phyloP scores from a whole-genome alignment of 1,140 invertebrate genomes.

The Drosophila pseudoananassae region DNA sequence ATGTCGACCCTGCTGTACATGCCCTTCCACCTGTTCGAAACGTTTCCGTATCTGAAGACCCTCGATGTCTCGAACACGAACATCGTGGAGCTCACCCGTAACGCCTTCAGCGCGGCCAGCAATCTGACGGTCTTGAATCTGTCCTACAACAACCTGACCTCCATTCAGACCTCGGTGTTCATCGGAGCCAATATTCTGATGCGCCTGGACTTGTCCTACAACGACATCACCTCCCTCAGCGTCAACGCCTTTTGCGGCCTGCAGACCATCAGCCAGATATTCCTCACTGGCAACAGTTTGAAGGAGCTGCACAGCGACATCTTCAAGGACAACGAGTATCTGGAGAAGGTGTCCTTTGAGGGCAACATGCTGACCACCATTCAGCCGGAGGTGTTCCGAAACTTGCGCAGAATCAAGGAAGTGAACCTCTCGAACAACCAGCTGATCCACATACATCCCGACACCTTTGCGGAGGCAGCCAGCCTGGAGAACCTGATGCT shows the following conservation, averaged over 20 bases:
- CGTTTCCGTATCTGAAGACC: constrained; percentile 66
- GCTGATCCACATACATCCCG: constrained; percentile 62
- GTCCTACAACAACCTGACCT: constrained; percentile 73
- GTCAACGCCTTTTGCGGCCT: constrained; percentile 74
- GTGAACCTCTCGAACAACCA: constrained; percentile 74
- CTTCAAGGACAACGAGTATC: constrained; percentile 72
- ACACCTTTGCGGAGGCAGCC: constrained; percentile 69
- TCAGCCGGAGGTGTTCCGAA: constrained; percentile 71
- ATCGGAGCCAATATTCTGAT: constrained; percentile 70
- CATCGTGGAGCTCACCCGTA: constrained; percentile 71
- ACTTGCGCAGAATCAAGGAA: constrained; percentile 68
- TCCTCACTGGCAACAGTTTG: constrained; percentile 63
- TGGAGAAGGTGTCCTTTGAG: constrained; percentile 70
- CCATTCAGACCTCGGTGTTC: constrained; percentile 75
- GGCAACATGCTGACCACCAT: constrained; percentile 63
- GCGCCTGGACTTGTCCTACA: constrained; percentile 73
- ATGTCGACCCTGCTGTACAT: constrained; percentile 75
- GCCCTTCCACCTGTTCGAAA: constrained; percentile 77
- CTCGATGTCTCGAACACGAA: constrained; percentile 75
- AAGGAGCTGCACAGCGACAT: constrained; percentile 64
- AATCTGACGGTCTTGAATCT: constrained; percentile 71
- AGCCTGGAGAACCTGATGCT: constrained; percentile 69
- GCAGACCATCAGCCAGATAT: constrained; percentile 62
- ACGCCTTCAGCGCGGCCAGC: constrained; percentile 73
- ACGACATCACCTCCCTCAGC: constrained; percentile 61